Percentiles rank a stretch among this genome's conserved stretches.
phyloP scores from a whole-genome alignment of 2,797 vertebrate species.

The Rhabdophis nuchalis region DNA sequence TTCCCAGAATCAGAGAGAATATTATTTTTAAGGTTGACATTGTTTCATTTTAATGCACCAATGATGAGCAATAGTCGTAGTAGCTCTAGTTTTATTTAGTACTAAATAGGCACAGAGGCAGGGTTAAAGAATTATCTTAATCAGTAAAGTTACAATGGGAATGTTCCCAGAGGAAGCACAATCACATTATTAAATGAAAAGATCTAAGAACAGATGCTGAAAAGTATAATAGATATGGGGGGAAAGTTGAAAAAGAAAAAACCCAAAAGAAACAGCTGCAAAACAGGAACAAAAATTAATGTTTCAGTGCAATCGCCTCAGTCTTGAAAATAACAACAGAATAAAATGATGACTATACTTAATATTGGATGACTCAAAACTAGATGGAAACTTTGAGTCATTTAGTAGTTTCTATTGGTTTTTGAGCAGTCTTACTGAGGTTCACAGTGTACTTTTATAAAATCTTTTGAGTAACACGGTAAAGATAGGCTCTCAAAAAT shows the following conservation, averaged over 20 bases:
- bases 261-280: not conserved
- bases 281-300: slow-evolving; percentile 11
- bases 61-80: slow-evolving; percentile 1
- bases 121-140: slow-evolving; percentile 1
- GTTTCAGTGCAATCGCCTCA: not conserved
- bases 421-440: not conserved
- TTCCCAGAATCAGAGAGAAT: not conserved
- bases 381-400: slow-evolving; percentile 15
- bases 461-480: not conserved
- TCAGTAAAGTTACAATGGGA: slow-evolving; percentile 12
- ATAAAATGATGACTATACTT: not conserved
- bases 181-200: not conserved
- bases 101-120: not conserved
- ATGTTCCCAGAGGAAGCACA: slow-evolving; percentile 2
- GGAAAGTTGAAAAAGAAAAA: not conserved
- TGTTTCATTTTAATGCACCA: not conserved
- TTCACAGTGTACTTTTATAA: not conserved
- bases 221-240: not conserved
- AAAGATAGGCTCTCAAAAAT: not conserved
- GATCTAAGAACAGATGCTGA: not conserved
- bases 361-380: slow-evolving; percentile 12
- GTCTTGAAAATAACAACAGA: not conserved
- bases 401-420: not conserved
- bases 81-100: slow-evolving; percentile 1
- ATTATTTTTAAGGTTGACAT: not conserved